phyloP scores from a whole-genome alignment of 2,888 invertebrate genomes.

The Antheraea assamensis region DNA sequence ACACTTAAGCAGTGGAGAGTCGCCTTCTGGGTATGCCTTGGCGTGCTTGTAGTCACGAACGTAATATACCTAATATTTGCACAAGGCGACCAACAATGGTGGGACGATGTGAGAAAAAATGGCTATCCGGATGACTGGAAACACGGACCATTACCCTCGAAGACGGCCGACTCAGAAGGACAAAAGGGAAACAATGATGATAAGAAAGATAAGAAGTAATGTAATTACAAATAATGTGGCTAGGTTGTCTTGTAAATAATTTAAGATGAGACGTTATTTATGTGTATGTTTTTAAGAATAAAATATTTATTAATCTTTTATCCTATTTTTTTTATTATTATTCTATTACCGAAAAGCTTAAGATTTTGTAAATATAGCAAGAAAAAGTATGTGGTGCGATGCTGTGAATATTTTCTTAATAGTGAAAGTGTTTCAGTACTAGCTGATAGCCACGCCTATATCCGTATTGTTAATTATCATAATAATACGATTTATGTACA shows the following conservation, averaged over 20 bases:
- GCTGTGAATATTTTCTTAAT: too few species aligned
- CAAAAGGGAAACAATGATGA: slow-evolving; percentile 39
- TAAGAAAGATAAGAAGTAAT: slow-evolving; percentile 43
- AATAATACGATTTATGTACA: too few species aligned
- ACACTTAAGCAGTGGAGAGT: slow-evolving; percentile 86
- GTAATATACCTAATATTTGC: slow-evolving; percentile 86
- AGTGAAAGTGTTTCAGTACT: too few species aligned
- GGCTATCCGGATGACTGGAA: slow-evolving; percentile 72
- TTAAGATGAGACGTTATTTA: slow-evolving; percentile 24
- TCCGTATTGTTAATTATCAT: too few species aligned
- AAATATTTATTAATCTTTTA: slow-evolving; percentile 25
- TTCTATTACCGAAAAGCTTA: background rate
- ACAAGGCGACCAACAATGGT: slow-evolving; percentile 88
- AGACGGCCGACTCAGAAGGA: slow-evolving; percentile 53
- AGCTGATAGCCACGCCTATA: too few species aligned
- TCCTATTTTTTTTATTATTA: background rate
- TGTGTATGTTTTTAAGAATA: slow-evolving; percentile 31
- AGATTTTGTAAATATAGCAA: too few species aligned
- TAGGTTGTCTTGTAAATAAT: slow-evolving; percentile 35
- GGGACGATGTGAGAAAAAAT: slow-evolving; percentile 84
- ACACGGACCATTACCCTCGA: slow-evolving; percentile 62
- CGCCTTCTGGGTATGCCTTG: slow-evolving; percentile 91
- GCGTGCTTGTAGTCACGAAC: slow-evolving; percentile 85
- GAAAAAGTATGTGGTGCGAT: too few species aligned
- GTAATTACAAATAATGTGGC: slow-evolving; percentile 22